These are phyloP conservation scores for western clawed frog (Xenopus tropicalis) DNA, from an alignment of 2,113 vertebrate species.

Conservation along the genomic window DNA sequence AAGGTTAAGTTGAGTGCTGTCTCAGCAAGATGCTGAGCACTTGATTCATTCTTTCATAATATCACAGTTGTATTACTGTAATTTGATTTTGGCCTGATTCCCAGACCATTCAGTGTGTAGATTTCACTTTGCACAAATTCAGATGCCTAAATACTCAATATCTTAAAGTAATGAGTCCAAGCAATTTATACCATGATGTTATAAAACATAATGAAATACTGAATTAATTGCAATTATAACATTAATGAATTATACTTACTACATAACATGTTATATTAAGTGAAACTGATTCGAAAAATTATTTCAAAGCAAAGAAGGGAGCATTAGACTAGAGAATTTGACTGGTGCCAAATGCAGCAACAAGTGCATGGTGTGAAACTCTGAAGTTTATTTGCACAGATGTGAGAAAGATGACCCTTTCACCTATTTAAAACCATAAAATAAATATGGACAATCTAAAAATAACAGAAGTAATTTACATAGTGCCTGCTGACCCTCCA, in stretches of 20 bases:
- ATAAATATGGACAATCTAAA: no score
- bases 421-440: no score
- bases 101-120: constrained; percentile 55
- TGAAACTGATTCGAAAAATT: no score
- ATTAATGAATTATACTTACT: not conserved
- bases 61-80: constrained; percentile 64
- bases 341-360: no score
- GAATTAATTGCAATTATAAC: constrained; percentile 29
- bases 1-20: constrained; percentile 66
- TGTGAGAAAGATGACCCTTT: no score
- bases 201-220: constrained; percentile 22
- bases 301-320: no score
- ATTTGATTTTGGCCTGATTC: constrained; percentile 66
- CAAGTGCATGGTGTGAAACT: no score
- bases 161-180: constrained; percentile 47
- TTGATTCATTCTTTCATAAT: constrained; percentile 66
- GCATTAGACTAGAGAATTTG: no score
- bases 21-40: constrained; percentile 64
- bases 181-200: constrained; percentile 7
- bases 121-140: constrained; percentile 54
- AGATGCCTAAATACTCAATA: constrained; percentile 48
- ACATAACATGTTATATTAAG: no score
- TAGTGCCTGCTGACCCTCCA: no score
- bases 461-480: no score
- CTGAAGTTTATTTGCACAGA: no score